Evolutionary conservation across 2,888 invertebrate genomes (phyloP).

Genomic region (Tenthredo notha): DNA sequence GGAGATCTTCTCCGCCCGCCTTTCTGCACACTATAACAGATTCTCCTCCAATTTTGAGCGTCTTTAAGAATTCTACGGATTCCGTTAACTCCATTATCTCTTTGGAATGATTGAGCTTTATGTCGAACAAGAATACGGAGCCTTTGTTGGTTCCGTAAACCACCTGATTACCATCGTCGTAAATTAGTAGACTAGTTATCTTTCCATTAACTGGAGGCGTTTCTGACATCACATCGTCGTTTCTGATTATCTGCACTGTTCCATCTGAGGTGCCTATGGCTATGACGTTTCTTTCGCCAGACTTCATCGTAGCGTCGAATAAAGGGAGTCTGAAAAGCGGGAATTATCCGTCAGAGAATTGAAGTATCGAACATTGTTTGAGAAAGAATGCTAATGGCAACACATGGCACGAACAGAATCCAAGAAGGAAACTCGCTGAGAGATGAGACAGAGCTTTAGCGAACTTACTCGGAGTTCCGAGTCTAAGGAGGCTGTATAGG

Average conservation of each 20-base stretch:
- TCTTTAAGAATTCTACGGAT: conserved; percentile 59
- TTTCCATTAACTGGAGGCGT: conserved; percentile 77
- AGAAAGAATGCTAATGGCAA: background rate
- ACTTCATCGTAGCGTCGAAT: conserved; percentile 71
- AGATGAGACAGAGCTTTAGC: too few species aligned
- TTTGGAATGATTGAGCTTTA: conserved; percentile 75
- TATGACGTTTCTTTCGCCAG: conserved; percentile 65
- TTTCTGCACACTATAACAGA: conserved; percentile 62
- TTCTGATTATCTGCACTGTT: conserved; percentile 75
- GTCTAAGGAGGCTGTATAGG: too few species aligned
- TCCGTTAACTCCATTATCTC: conserved; percentile 75
- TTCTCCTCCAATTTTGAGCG: conserved; percentile 54
- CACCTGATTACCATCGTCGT: conserved; percentile 80
- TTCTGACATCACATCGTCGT: conserved; percentile 78
- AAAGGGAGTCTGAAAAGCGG: conserved; percentile 65
- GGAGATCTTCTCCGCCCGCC: conserved; percentile 53
- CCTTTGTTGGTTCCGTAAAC: conserved; percentile 80
- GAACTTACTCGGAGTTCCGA: too few species aligned
- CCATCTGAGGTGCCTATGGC: conserved; percentile 68
- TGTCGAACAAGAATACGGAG: conserved; percentile 77
- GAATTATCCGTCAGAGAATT: too few species aligned
- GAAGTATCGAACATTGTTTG: background rate
- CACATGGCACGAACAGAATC: too few species aligned
- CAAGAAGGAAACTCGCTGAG: too few species aligned
- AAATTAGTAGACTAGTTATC: conserved; percentile 79